Percentiles rank a stretch among this genome's conserved stretches.
phyloP scores from a whole-genome alignment of 2,888 invertebrate genomes.

The Prosapia bicincta region DNA sequence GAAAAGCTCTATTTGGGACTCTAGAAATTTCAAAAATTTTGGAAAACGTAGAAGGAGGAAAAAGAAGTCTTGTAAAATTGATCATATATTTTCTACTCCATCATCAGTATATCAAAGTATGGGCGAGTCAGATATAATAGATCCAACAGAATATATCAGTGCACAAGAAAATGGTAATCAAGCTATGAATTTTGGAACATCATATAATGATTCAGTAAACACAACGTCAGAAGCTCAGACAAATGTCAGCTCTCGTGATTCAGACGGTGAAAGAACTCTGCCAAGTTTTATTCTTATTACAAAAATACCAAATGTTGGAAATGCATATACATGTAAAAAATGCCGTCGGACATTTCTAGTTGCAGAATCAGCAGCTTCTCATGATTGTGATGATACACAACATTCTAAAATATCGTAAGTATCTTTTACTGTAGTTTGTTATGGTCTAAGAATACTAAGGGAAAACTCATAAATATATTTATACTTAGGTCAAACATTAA shows the following conservation, averaged over 20 bases:
- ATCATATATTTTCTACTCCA: background rate
- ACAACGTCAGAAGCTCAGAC: background rate
- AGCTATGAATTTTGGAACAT: background rate
- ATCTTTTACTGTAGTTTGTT: too few species aligned
- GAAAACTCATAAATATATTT: too few species aligned
- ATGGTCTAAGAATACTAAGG: too few species aligned
- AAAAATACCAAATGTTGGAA: background rate
- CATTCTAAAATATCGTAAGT: background rate
- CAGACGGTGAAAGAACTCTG: background rate
- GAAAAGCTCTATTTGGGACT: background rate
- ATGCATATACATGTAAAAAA: background rate
- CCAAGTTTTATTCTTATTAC: background rate
- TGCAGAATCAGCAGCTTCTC: background rate
- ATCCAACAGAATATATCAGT: background rate
- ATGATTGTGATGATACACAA: background rate
- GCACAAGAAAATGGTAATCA: background rate
- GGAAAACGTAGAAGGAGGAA: background rate
- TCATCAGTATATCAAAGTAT: background rate
- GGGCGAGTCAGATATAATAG: background rate
- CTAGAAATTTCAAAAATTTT: background rate
- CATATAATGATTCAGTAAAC: background rate
- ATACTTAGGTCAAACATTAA: too few species aligned
- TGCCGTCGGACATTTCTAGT: background rate
- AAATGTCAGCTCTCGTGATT: background rate
- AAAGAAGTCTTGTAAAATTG: background rate